Conservation (phyloP, 1,140 invertebrate species). For the Bombus pyrosoma region DNA sequence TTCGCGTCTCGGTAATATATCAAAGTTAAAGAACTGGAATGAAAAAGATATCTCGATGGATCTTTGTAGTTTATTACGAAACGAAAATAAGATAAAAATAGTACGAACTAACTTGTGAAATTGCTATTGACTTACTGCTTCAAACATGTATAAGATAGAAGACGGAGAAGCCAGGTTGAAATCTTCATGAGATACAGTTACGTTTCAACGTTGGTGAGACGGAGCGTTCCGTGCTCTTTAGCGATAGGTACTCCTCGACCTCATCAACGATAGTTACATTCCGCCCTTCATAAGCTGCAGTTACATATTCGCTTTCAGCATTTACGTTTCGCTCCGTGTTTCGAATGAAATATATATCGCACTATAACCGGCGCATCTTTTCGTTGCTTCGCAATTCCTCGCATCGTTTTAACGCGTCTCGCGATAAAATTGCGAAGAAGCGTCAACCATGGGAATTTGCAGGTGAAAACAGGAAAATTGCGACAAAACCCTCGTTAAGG, state of each 20-base stretch:
- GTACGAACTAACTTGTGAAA: too few species aligned
- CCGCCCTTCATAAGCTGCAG: background rate
- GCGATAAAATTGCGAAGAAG: too few species aligned
- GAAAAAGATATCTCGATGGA: too few species aligned
- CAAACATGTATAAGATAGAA: background rate
- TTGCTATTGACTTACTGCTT: background rate
- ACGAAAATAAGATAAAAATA: too few species aligned
- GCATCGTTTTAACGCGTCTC: too few species aligned
- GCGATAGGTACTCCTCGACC: constrained; percentile 3
- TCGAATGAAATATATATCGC: background rate
- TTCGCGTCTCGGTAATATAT: too few species aligned
- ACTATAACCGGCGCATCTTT: background rate
- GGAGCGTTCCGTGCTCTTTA: constrained; percentile 6
- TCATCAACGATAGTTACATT: constrained; percentile 21
- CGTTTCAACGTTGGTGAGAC: background rate
- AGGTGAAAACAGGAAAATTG: too few species aligned
- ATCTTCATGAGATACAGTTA: background rate
- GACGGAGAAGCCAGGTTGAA: too few species aligned
- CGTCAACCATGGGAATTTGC: too few species aligned
- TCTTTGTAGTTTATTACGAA: too few species aligned
- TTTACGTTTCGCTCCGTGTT: background rate
- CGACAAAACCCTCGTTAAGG: too few species aligned
- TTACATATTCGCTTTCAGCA: background rate
- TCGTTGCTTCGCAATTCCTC: background rate
- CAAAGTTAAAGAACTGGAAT: too few species aligned